Evolutionary conservation across 2,888 invertebrate genomes (phyloP).

Genomic region (Steromphala cineraria): DNA sequence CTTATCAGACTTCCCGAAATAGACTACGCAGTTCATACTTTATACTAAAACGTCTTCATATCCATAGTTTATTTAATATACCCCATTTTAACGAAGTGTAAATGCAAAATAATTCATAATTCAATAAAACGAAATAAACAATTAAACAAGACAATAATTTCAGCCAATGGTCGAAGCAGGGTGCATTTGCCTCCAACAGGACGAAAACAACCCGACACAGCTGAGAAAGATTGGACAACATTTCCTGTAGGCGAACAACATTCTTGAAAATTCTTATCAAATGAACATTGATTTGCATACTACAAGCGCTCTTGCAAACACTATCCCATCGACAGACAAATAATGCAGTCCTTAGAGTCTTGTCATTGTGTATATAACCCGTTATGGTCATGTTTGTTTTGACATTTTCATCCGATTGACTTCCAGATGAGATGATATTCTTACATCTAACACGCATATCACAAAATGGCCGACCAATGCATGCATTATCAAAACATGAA

Average conservation of each 20-base stretch:
- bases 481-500: too few relatives aligned
- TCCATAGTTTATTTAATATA: too few relatives aligned
- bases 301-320: too few relatives aligned
- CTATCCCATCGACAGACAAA: too few relatives aligned
- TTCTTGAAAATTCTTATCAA: background rate
- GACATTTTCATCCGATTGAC: constrained; percentile 4
- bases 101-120: too few relatives aligned
- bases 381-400: background rate
- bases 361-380: background rate
- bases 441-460: background rate
- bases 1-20: too few relatives aligned
- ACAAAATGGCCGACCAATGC: background rate
- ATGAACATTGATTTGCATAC: background rate
- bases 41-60: too few relatives aligned
- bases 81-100: too few relatives aligned
- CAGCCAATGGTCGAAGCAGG: too few relatives aligned
- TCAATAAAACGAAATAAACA: too few relatives aligned
- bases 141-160: too few relatives aligned
- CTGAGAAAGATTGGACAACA: background rate
- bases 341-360: background rate
- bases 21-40: too few relatives aligned
- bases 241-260: background rate
- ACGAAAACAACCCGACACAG: constrained; percentile 17
- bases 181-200: background rate
- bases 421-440: background rate